phyloP scores from a whole-genome alignment of 1,140 invertebrate genomes.

The Bursaphelenchus mucronatus region DNA sequence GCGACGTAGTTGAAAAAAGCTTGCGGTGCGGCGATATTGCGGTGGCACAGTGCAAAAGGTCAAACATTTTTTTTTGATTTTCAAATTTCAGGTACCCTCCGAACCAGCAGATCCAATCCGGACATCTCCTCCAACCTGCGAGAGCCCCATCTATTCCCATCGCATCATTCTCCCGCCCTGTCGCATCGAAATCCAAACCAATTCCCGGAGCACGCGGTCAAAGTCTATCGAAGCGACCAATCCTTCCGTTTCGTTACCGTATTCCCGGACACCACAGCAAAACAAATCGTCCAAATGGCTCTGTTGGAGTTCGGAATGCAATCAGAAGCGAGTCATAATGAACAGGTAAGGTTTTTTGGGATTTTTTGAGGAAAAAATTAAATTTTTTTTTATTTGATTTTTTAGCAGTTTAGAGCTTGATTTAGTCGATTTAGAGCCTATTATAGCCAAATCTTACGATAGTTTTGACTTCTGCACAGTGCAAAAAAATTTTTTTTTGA shows the following conservation, averaged over 20 bases:
- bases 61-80: too few relatives aligned
- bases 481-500: too few relatives aligned
- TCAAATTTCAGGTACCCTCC: constrained; percentile 32
- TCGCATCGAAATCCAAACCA: constrained; percentile 68
- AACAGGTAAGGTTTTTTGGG: too few relatives aligned
- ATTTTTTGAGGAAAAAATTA: too few relatives aligned
- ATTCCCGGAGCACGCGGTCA: constrained; percentile 83
- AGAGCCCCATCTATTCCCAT: constrained; percentile 31
- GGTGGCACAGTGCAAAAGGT: too few relatives aligned
- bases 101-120: constrained; percentile 58
- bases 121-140: constrained; percentile 50
- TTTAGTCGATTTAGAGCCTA: too few relatives aligned
- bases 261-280: constrained; percentile 93
- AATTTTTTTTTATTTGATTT: too few relatives aligned
- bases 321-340: background rate
- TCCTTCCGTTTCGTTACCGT: constrained; percentile 93
- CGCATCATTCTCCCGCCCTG: constrained; percentile 55
- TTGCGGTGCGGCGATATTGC: too few relatives aligned
- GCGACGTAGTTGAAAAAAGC: too few relatives aligned
- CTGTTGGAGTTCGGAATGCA: constrained; percentile 67
- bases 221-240: constrained; percentile 85
- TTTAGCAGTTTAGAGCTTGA: too few relatives aligned
- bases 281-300: constrained; percentile 94
- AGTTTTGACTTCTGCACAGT: too few relatives aligned
- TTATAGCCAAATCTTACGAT: too few relatives aligned